Percentiles rank a stretch among this genome's conserved stretches.
phyloP scores from a whole-genome alignment of 1,140 invertebrate genomes.

The Heliothis subflexa region DNA sequence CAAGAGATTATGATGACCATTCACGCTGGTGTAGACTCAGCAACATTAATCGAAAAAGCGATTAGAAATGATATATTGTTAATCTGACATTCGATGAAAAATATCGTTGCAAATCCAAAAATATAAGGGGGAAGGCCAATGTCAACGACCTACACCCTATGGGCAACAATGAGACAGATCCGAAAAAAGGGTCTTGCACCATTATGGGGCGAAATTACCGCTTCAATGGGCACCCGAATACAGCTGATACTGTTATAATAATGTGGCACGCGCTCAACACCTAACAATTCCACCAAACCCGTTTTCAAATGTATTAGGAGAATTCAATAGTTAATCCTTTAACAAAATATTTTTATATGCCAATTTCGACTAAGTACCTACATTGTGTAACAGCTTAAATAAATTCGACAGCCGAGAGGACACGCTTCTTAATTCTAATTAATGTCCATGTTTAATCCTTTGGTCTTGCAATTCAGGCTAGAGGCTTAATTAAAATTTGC shows the following conservation, averaged over 20 bases:
- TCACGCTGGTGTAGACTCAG: not conserved
- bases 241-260: conserved; percentile 63
- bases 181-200: conserved; percentile 75
- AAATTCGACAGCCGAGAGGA: conserved; percentile 1
- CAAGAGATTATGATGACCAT: conserved; percentile 54
- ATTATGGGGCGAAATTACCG: conserved; percentile 76
- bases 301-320: conserved; percentile 48
- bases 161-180: conserved; percentile 74
- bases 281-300: conserved; percentile 49
- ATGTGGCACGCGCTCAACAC: conserved; percentile 63
- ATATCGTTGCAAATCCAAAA: conserved; percentile 73
- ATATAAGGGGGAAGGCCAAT: conserved; percentile 78
- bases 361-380: not conserved
- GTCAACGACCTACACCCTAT: conserved; percentile 81
- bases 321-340: conserved; percentile 38
- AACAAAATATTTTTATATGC: conserved; percentile 26
- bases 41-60: conserved; percentile 61
- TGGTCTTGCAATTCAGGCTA: not conserved
- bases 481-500: conserved; percentile 8
- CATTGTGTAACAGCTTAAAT: conserved; percentile 24
- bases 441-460: conserved; percentile 35
- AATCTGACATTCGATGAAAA: conserved; percentile 72
- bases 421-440: conserved; percentile 26
- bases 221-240: conserved; percentile 70
- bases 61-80: conserved; percentile 75